phyloP scores from a whole-genome alignment of 1,140 invertebrate species.

The Drosophila lacertosa region DNA sequence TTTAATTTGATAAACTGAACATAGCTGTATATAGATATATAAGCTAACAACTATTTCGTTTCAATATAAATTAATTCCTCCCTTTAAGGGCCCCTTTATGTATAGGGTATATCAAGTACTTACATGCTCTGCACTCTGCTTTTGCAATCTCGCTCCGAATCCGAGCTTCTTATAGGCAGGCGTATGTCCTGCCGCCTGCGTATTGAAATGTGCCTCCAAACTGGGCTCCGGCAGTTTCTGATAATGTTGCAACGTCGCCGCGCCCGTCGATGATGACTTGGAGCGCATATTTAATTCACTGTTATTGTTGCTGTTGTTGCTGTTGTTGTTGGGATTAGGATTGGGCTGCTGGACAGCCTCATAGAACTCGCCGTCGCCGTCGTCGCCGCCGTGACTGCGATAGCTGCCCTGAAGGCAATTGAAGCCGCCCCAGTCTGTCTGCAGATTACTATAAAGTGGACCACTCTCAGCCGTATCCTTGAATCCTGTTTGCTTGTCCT shows the following conservation, averaged over 20 bases:
- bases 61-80: too few species aligned
- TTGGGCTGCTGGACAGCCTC: constrained; percentile 61
- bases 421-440: constrained; percentile 51
- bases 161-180: constrained; percentile 56
- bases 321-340: constrained; percentile 13
- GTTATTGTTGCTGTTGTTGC: constrained; percentile 28
- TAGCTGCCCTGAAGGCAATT: constrained; percentile 74
- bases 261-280: constrained; percentile 32
- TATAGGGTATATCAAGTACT: not conserved
- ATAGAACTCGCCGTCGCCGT: constrained; percentile 70
- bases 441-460: constrained; percentile 44
- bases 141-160: constrained; percentile 43
- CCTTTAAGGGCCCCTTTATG: too few species aligned
- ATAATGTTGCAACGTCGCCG: constrained; percentile 67
- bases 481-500: too few species aligned
- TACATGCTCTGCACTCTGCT: constrained; percentile 49
- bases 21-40: too few species aligned
- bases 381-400: constrained; percentile 65
- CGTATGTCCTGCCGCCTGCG: constrained; percentile 54
- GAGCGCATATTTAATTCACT: constrained; percentile 56
- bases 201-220: constrained; percentile 61
- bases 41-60: too few species aligned
- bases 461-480: constrained; percentile 16
- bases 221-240: constrained; percentile 63
- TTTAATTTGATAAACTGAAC: too few species aligned